These are phyloP conservation scores for Bettongia penicillata DNA, from an alignment of 2,113 vertebrate genomes.

Conservation along the genomic window DNA sequence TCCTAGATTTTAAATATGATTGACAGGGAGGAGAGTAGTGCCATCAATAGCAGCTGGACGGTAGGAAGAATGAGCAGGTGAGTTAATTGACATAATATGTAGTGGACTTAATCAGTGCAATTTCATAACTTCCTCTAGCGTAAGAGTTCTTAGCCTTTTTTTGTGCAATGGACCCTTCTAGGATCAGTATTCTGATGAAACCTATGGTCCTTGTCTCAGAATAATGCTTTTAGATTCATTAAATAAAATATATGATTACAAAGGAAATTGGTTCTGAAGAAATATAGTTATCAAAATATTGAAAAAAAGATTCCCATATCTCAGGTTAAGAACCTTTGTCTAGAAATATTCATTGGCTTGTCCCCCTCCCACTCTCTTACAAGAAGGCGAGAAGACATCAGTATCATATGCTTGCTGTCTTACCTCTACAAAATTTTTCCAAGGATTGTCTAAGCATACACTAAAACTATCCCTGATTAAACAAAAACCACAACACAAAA, in stretches of 20 bases:
- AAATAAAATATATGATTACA: neutral
- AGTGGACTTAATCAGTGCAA: neutral
- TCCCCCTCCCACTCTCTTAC: neutral
- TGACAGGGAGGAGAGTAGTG: neutral
- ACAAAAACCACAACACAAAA: neutral
- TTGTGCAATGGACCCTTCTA: neutral
- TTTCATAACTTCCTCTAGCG: neutral
- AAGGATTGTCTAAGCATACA: neutral
- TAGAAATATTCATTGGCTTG: neutral
- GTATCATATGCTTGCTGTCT: neutral
- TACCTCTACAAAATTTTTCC: neutral
- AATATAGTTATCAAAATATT: neutral
- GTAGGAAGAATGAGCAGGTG: neutral
- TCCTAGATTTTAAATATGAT: neutral
- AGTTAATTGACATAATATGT: neutral
- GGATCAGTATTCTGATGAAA: neutral
- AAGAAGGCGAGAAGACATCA: neutral
- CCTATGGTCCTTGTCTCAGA: neutral
- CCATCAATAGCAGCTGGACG: neutral
- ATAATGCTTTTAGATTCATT: neutral
- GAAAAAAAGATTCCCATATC: neutral
- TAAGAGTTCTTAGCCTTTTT: neutral
- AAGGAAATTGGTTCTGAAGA: neutral
- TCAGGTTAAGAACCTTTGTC: neutral
- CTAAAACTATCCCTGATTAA: neutral